Evolutionary conservation across 2,113 vertebrate genomes (phyloP), one percentile per base, ranked within the genome.

Genomic region (Cebus imitator): DNA sequence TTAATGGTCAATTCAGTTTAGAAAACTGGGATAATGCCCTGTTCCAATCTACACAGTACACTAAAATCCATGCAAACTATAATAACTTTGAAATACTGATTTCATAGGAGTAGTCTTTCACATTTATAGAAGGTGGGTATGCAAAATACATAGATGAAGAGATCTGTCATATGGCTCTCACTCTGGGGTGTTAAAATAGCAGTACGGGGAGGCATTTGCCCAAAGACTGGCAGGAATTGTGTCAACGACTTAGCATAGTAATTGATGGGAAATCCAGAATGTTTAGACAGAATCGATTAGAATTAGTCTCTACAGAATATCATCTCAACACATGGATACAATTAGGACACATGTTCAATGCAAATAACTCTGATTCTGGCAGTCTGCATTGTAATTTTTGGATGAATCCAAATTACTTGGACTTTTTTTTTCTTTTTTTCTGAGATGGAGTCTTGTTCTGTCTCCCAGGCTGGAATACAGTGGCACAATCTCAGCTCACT

Each of bases 241-340:
- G 94, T 97, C 98, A 98, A 97, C 8, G 82, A 97, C 86, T 97
- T 97, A 97, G 91, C 90, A 97, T 30, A 87, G 61, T 94, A 98
- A 98, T 96, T 98, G 98, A 98, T 97, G 97, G 93, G 87, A 97
- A 98, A 98, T 92, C 81, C 79, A 87, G 79, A 96, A 72, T 97
- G 97, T 98, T 98, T 98, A 97, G 98, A 98, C 96, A 98, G 96
- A 96, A 96, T 70, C 97, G 97, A 97, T 95, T 98, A 97, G 97
- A 97, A 98, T 97, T 91, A 94, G 97, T 92, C 93, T 98, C 96
- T 88, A 96, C 82, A 98, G 90, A 64, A 66, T 0, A 85, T 52
- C 10, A 1, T 95, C 95, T 97, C 97, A 98, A 87, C 94, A 98
- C 66, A 97, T 64, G 90, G 90, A 87, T 61, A 96, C 92, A 97